Percentiles rank a stretch among this genome's conserved stretches.
Conservation (phyloP, 2,113 vertebrate species). For the Gymnarchus niloticus region DNA sequence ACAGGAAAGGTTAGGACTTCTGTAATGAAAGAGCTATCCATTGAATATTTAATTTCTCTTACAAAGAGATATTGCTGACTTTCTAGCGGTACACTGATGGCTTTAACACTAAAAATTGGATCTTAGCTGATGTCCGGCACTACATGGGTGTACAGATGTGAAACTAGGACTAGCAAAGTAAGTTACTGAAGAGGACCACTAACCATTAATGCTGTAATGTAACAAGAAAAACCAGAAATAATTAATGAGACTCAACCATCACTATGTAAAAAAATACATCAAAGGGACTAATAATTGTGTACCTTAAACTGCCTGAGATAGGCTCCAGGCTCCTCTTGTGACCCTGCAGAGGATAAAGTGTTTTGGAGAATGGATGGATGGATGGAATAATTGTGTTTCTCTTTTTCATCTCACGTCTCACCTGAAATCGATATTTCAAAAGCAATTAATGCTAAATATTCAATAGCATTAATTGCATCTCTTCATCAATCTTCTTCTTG, state of each 20-base stretch:
- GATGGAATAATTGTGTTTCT: too few relatives aligned
- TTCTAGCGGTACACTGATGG: background rate
- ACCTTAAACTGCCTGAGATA: background rate
- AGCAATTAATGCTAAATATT: background rate
- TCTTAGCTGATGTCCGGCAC: background rate
- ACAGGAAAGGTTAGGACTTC: conserved; percentile 20
- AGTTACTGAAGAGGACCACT: background rate
- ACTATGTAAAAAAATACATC: background rate
- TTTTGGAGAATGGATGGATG: too few relatives aligned
- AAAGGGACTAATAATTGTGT: background rate
- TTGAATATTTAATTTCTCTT: background rate
- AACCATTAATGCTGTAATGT: background rate
- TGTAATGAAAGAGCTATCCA: conserved; percentile 7
- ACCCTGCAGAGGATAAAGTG: too few relatives aligned
- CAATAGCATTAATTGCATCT: background rate
- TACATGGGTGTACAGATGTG: background rate
- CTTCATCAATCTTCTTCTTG: background rate
- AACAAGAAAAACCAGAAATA: background rate
- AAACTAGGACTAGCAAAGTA: background rate
- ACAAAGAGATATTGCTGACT: background rate
- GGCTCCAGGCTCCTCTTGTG: too few relatives aligned
- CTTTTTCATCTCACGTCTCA: too few relatives aligned
- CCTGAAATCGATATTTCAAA: background rate
- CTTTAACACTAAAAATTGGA: background rate
- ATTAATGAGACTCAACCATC: background rate